Evolutionary conservation across 2,888 invertebrate genomes (phyloP).

Genomic region (Xestia c-nigrum): DNA sequence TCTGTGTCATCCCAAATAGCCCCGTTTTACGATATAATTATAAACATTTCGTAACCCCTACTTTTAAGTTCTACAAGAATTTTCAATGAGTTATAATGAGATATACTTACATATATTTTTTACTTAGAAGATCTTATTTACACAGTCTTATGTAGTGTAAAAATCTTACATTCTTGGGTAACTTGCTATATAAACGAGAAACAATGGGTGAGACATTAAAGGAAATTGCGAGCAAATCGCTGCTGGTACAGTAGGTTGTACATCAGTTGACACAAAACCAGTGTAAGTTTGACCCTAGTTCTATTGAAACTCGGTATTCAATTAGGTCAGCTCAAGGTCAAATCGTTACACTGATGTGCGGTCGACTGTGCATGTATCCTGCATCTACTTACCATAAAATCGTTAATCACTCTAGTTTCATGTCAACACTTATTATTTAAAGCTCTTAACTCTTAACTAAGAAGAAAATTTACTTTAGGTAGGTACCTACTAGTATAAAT

Average conservation of each 20-base stretch:
- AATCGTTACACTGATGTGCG: neutral
- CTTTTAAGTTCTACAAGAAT: slow-evolving; percentile 14
- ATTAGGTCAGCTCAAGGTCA: neutral
- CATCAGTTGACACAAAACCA: neutral
- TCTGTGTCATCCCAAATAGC: too few species aligned
- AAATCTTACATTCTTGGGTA: slow-evolving; percentile 21
- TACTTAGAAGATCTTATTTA: slow-evolving; percentile 50
- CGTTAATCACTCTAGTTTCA: neutral
- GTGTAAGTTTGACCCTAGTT: neutral
- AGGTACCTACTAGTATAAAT: neutral
- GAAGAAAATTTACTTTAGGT: neutral
- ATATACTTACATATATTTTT: neutral
- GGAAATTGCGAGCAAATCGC: slow-evolving; percentile 37
- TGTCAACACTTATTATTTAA: neutral
- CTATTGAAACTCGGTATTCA: neutral
- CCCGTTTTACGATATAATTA: neutral
- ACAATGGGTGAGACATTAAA: slow-evolving; percentile 8
- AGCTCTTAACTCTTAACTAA: slow-evolving; percentile 1
- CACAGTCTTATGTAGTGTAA: slow-evolving; percentile 47
- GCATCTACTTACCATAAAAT: neutral
- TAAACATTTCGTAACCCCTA: slow-evolving; percentile 36
- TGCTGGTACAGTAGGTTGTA: neutral
- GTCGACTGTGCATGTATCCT: neutral
- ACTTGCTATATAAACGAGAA: slow-evolving; percentile 11
- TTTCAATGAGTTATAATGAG: slow-evolving; percentile 35